A percentile compares a stretch with the other conserved stretches of the same genome.
These are phyloP conservation scores for Tragopan temminckii DNA, from an alignment of 2,797 vertebrate species.

Conservation along the genomic window DNA sequence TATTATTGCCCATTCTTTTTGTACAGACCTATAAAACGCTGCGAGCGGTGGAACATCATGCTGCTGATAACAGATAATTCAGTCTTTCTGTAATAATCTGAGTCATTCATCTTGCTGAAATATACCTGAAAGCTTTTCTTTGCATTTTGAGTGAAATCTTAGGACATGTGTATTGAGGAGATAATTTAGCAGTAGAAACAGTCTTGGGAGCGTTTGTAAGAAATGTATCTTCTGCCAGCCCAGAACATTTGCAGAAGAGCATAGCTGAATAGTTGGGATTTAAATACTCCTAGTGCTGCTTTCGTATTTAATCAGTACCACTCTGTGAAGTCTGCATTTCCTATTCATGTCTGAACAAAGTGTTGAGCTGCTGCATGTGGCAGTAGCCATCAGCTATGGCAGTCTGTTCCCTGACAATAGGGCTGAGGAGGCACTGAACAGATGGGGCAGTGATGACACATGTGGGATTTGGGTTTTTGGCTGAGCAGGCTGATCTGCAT, in stretches of 20 bases:
- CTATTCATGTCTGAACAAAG: neutral
- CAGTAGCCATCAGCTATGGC: neutral
- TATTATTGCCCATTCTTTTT: neutral
- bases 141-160: neutral
- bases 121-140: neutral
- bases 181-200: neutral
- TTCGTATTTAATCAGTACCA: neutral
- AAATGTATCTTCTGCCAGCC: neutral
- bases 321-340: neutral
- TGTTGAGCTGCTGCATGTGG: neutral
- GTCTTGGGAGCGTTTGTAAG: neutral
- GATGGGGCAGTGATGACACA: neutral
- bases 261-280: neutral
- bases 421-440: neutral
- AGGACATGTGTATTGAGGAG: fast-evolving
- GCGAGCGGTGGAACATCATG: neutral
- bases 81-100: neutral
- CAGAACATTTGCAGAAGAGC: neutral
- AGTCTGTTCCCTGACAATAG: neutral
- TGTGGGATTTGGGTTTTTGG: neutral
- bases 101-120: neutral
- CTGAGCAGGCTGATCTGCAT: neutral
- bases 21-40: neutral
- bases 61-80: neutral
- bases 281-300: neutral